phyloP scores from a whole-genome alignment of 35 echinoderm and acorn worm species.

The Lytechinus variegatus region DNA sequence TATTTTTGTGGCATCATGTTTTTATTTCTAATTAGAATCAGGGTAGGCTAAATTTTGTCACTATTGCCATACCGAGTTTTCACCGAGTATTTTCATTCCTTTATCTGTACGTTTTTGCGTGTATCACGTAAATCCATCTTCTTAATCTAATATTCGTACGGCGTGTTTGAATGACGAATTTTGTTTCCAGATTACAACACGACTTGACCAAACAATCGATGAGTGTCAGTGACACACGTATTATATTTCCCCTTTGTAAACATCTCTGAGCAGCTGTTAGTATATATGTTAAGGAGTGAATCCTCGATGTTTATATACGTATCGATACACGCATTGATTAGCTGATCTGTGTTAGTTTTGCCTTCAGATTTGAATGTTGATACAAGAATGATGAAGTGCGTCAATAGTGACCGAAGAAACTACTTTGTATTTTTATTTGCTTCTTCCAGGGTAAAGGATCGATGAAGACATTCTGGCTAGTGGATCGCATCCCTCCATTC shows the following conservation, averaged over 20 bases:
- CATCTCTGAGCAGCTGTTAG: background rate
- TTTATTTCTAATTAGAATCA: too few species aligned
- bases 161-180: background rate
- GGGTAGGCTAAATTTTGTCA: too few species aligned
- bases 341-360: too few species aligned
- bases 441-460: slow-evolving; percentile 55
- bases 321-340: too few species aligned
- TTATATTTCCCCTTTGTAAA: background rate
- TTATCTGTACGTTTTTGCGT: background rate
- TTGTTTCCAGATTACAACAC: background rate
- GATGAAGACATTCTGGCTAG: slow-evolving; percentile 54
- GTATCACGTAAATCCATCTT: background rate
- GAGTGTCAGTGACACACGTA: background rate
- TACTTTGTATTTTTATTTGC: background rate
- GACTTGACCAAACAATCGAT: background rate
- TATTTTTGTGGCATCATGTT: too few species aligned
- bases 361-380: too few species aligned
- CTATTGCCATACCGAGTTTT: too few species aligned
- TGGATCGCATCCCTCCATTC: slow-evolving; percentile 17
- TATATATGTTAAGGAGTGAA: background rate
- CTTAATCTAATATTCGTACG: background rate
- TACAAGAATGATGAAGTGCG: too few species aligned
- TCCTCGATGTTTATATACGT: too few species aligned
- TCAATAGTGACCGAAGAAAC: too few species aligned
- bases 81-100: too few species aligned